Evolutionary conservation across 2,888 invertebrate species (phyloP), one percentile per base, ranked within the genome.

Genomic region (Phalera bucephala): DNA sequence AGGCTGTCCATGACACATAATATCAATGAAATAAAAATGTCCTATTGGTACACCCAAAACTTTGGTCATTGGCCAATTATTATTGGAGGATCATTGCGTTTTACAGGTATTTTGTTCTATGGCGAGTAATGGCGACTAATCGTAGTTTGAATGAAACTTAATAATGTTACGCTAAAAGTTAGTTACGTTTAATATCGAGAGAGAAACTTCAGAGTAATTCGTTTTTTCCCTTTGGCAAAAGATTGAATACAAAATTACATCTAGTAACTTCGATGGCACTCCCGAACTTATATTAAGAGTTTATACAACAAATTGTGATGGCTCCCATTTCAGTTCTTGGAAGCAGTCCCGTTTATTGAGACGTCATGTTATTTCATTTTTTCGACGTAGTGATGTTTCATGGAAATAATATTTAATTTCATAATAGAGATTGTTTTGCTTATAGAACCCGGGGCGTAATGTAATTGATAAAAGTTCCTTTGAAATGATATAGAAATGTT

Each of bases 221-320:
- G 4, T 8, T 22, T 8, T 22, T 22, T 7, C n/a, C n/a, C 9
- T 3, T n/a, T 9, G 8, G 8, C 22, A 22, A 22, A 9, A 22
- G n/a, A 3, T 22, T 22, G n/a, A 22, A 22, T 22, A 22, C 3
- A 22, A 22, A 22, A 22, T 22, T 22, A 22, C 22, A 22, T 7
- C n/a, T 2, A 3, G 3, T 51, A 69, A 68, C 60, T 72, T 69
- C 48, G 48, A 53, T 54, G 53, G 52, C 46, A 52, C 14, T 21
- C 58, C 60, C 60, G 68, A 66, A 71, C 71, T 66, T 75, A 64
- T 69, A 72, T 76, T 72, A 72, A 53, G 37, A 31, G 75, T 70
- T 61, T 68, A 70, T 58, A 59, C 63, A 61, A 60, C 54, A 65
- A 71, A 68, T 61, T 65, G 62, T 54, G 60, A 54, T 47, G 51